Evolutionary conservation across 2,113 vertebrate genomes (phyloP), one percentile per base, ranked within the genome.

Genomic region (Spea bombifrons): DNA sequence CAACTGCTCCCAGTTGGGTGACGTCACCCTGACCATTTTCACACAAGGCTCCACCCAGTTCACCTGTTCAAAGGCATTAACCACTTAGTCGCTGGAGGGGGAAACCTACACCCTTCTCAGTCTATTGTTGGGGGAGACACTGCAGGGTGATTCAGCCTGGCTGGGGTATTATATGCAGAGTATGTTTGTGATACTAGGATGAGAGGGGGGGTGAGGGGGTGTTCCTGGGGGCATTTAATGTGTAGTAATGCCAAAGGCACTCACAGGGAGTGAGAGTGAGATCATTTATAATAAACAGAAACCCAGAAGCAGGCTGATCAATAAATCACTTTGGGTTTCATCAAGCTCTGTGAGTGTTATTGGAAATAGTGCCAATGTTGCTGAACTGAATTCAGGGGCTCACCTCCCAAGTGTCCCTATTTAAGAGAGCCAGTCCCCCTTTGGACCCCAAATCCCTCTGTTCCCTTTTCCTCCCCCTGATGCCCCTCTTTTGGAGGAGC

Each of bases 1-100:
- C 30, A 52, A 43, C 71, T 73, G 44, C 71, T 73, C 71, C 73
- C 73, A 65, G 47, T 47, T 9, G 44, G 64, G 48, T 76, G 74
- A 76, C 74, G 74, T 76, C 74, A 76, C 5, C 3, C 12, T 50
- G 15, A n/a, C 12, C 9, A 76, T 76, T 76, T 67, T 6, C 74
- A 76, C 67, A 76, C 64, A 15, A 52, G 45, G 6, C 65, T 48
- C 74, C 74, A 53, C 74, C 74, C 65, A 7, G 44, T 76, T 76
- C 74, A 76, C 74, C 74, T 76, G 74, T 76, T 76, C 49, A 64
- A 59, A 59, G 10, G 55, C 10, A 5, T 59, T 59, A 59, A 8
- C 55, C 10, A 13, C 55, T 13, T 59, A 9, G 4, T 12, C 9
- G 6, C 50, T 52, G 55, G 55, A 59, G 15, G 15, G 8, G 15